Evolutionary conservation across 2,113 vertebrate genomes (phyloP).

Genomic region (Campylomormyrus numenius): DNA sequence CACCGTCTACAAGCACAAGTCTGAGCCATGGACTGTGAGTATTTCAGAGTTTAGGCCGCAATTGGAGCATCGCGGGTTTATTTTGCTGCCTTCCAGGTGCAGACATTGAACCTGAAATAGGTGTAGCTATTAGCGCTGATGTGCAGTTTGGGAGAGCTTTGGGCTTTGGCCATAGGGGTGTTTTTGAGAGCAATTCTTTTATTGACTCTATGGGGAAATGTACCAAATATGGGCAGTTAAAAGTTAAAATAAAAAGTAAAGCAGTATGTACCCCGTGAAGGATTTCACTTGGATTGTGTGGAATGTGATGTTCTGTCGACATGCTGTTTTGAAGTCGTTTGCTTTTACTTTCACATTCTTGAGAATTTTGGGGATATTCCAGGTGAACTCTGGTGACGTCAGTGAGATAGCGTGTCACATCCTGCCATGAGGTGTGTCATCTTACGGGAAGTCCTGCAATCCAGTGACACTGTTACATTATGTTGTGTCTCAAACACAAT

Average conservation of each 20-base stretch:
- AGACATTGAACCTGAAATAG: constrained; percentile 36
- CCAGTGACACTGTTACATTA: not conserved
- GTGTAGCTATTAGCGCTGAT: constrained; percentile 28
- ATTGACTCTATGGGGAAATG: not conserved
- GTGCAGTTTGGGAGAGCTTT: constrained; percentile 23
- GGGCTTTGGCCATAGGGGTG: constrained; percentile 24
- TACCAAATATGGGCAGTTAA: not conserved
- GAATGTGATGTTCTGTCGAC: not conserved
- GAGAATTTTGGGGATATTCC: not conserved
- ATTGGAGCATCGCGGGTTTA: constrained; percentile 37
- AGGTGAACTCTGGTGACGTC: not conserved
- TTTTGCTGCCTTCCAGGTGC: constrained; percentile 36
- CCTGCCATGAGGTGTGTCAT: not conserved
- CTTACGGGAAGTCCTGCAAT: not conserved
- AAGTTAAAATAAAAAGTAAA: not conserved
- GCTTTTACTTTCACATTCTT: constrained; percentile 1
- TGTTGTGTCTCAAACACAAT: not conserved
- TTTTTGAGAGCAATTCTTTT: not conserved
- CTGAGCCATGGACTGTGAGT: constrained; percentile 36
- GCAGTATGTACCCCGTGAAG: not conserved
- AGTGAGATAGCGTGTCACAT: not conserved
- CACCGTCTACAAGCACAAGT: constrained; percentile 31
- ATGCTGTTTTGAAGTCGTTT: not conserved
- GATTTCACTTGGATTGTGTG: not conserved
- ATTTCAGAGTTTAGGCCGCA: constrained; percentile 28